These are phyloP conservation scores for Xylocampa areola DNA, from an alignment of 2,888 invertebrate genomes.

Conservation along the genomic window DNA sequence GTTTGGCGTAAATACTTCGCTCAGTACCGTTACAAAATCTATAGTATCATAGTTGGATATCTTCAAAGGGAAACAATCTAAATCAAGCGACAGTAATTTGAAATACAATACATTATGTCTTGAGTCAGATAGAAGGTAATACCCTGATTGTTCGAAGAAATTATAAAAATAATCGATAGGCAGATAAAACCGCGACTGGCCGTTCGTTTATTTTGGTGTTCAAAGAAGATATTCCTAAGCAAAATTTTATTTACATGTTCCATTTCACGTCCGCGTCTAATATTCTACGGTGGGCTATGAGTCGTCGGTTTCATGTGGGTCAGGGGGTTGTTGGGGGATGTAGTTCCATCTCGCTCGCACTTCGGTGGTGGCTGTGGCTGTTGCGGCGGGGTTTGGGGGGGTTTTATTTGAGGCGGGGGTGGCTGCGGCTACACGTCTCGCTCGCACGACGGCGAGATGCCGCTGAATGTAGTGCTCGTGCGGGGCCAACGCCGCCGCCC, in stretches of 20 bases:
- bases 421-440: slow-evolving; percentile 69
- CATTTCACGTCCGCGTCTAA: slow-evolving; percentile 32
- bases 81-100: slow-evolving; percentile 48
- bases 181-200: slow-evolving; percentile 57
- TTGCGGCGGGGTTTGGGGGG: slow-evolving; percentile 52
- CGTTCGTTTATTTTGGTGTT: slow-evolving; percentile 59
- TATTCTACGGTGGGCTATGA: slow-evolving; percentile 72
- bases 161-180: slow-evolving; percentile 60
- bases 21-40: slow-evolving; percentile 53
- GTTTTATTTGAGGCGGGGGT: slow-evolving; percentile 41
- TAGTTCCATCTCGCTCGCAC: slow-evolving; percentile 88
- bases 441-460: slow-evolving; percentile 96
- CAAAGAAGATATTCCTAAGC: slow-evolving; percentile 54
- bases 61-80: slow-evolving; percentile 45
- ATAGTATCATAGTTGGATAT: slow-evolving; percentile 36
- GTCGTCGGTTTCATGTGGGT: slow-evolving; percentile 81
- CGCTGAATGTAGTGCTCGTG: slow-evolving; percentile 97
- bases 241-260: slow-evolving; percentile 56
- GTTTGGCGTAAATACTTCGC: slow-evolving; percentile 52
- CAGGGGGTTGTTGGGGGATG: slow-evolving; percentile 86
- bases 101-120: slow-evolving; percentile 49
- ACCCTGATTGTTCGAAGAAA: slow-evolving; percentile 67
- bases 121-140: slow-evolving; percentile 58
- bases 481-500: slow-evolving; percentile 95
- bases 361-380: slow-evolving; percentile 65